phyloP scores from a whole-genome alignment of 2,888 invertebrate genomes.

The Zele albiditarsus region DNA sequence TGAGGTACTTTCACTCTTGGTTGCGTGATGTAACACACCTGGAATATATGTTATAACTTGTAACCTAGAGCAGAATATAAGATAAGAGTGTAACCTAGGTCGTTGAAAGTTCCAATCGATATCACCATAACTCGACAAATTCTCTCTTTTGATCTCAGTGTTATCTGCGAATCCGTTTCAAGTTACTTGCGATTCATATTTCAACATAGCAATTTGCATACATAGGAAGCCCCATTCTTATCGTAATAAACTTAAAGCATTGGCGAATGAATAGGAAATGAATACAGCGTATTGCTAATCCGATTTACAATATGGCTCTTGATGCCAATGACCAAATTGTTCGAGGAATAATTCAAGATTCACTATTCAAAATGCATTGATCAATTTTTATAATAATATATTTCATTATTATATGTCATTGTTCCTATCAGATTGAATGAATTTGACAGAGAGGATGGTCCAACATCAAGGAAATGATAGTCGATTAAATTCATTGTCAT shows the following conservation, averaged over 20 bases:
- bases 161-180: neutral
- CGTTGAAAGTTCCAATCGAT: neutral
- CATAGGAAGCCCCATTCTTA: neutral
- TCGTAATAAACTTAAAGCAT: neutral
- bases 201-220: neutral
- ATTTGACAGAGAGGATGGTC: constrained; percentile 56
- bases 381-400: constrained; percentile 34
- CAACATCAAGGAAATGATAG: constrained; percentile 60
- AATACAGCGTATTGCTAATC: neutral
- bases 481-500: constrained; percentile 52
- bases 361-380: constrained; percentile 32
- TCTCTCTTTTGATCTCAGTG: neutral
- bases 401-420: neutral
- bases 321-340: neutral
- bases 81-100: neutral
- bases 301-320: neutral
- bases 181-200: neutral
- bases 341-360: neutral
- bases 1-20: constrained; percentile 7
- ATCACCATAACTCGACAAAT: neutral
- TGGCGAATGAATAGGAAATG: neutral
- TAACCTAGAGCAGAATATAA: neutral
- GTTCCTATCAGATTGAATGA: constrained; percentile 46
- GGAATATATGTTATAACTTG: neutral
- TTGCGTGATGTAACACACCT: constrained; percentile 3